A percentile compares a stretch with the other conserved stretches of the same genome.
Conservation (phyloP, 2,888 invertebrate species). For the Drosophila macrospina region DNA sequence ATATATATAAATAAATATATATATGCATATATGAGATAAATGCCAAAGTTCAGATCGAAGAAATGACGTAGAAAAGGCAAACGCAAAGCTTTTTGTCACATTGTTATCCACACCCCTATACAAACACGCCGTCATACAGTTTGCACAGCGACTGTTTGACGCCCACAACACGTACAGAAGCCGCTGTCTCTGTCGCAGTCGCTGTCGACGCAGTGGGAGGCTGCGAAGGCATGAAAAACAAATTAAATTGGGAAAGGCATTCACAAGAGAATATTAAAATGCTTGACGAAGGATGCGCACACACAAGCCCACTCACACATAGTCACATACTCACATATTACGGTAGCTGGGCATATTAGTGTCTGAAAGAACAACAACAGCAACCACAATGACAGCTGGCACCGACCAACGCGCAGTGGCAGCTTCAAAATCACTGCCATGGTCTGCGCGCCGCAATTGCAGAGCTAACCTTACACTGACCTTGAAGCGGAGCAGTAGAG, state of each 20-base stretch:
- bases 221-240: constrained; percentile 42
- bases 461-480: constrained; percentile 78
- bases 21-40: too few relatives aligned
- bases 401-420: constrained; percentile 57
- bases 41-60: constrained; percentile 70
- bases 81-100: constrained; percentile 46
- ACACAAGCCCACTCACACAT: neutral
- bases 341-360: constrained; percentile 31
- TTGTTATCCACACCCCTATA: constrained; percentile 7
- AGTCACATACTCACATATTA: constrained; percentile 34
- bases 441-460: constrained; percentile 64
- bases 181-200: constrained; percentile 29
- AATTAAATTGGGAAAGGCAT: constrained; percentile 46
- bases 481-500: constrained; percentile 74
- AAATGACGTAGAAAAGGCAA: constrained; percentile 62
- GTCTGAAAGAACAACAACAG: constrained; percentile 25
- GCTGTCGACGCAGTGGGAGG: constrained; percentile 46
- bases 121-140: constrained; percentile 18
- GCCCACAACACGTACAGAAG: constrained; percentile 44
- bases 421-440: constrained; percentile 70
- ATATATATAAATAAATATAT: constrained; percentile 4
- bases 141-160: constrained; percentile 30
- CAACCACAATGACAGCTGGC: constrained; percentile 36
- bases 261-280: constrained; percentile 51
- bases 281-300: constrained; percentile 56